A percentile compares a stretch with the other conserved stretches of the same genome.
These are phyloP conservation scores for Limonius californicus DNA, from an alignment of 1,140 invertebrate species.

Conservation along the genomic window DNA sequence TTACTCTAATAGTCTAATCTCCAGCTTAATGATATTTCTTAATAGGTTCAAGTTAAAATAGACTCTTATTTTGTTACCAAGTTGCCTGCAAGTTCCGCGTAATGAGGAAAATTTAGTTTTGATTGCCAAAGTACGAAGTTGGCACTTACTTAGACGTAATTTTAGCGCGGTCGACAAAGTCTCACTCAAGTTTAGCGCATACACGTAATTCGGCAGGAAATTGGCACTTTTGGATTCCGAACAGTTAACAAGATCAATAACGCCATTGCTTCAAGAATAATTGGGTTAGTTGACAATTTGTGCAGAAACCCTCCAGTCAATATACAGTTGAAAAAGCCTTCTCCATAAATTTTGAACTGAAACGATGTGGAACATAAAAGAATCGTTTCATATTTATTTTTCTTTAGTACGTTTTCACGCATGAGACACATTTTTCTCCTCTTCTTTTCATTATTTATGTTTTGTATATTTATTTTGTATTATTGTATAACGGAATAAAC, in stretches of 20 bases:
- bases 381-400: too few species aligned
- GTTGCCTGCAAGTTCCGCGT: not conserved
- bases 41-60: not conserved
- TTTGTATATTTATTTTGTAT: too few species aligned
- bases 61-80: not conserved
- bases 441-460: too few species aligned
- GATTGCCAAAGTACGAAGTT: not conserved
- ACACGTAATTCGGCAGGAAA: not conserved
- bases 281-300: not conserved
- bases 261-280: not conserved
- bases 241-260: not conserved
- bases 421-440: too few species aligned
- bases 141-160: not conserved
- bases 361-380: too few species aligned
- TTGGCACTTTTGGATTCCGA: slow-evolving; percentile 1
- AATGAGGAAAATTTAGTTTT: not conserved
- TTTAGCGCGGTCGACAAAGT: not conserved
- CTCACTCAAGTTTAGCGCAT: not conserved
- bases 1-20: not conserved
- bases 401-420: too few species aligned
- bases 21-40: not conserved
- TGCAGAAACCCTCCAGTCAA: not conserved
- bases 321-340: too few species aligned
- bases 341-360: too few species aligned
- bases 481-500: too few species aligned